Evolutionary conservation across 2,888 invertebrate species (phyloP).

Genomic region (Chrysolina oricalcia): DNA sequence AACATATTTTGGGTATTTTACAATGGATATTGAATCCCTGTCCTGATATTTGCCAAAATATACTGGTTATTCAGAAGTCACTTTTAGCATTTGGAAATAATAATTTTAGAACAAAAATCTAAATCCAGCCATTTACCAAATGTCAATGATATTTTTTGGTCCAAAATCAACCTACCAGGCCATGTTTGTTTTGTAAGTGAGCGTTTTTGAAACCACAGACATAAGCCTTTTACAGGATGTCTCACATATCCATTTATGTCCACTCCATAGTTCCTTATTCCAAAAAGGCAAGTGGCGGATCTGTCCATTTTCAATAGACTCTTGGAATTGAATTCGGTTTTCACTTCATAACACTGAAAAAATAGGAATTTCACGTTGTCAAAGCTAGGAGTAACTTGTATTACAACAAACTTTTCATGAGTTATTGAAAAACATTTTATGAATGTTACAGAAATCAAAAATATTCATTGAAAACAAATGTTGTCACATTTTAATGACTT

Average conservation of each 20-base stretch:
- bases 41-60: too few species aligned
- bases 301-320: conserved; percentile 88
- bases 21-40: too few species aligned
- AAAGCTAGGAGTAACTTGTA: neutral
- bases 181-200: conserved; percentile 95
- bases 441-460: too few species aligned
- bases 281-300: conserved; percentile 94
- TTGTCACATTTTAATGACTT: too few species aligned
- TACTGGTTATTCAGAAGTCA: too few species aligned
- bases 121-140: too few species aligned
- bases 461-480: too few species aligned
- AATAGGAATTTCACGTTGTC: neutral
- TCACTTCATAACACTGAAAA: conserved; percentile 90
- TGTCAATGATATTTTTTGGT: neutral
- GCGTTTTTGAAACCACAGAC: conserved; percentile 94
- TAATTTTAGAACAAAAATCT: too few species aligned
- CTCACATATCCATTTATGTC: conserved; percentile 95
- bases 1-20: too few species aligned
- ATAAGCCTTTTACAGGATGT: conserved; percentile 88
- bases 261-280: conserved; percentile 94
- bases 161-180: conserved; percentile 78
- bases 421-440: too few species aligned
- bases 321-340: conserved; percentile 79
- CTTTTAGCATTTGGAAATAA: too few species aligned
- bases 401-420: too few species aligned